Evolutionary conservation across 2,888 invertebrate species (phyloP).

Genomic region (Amaurobius ferox): DNA sequence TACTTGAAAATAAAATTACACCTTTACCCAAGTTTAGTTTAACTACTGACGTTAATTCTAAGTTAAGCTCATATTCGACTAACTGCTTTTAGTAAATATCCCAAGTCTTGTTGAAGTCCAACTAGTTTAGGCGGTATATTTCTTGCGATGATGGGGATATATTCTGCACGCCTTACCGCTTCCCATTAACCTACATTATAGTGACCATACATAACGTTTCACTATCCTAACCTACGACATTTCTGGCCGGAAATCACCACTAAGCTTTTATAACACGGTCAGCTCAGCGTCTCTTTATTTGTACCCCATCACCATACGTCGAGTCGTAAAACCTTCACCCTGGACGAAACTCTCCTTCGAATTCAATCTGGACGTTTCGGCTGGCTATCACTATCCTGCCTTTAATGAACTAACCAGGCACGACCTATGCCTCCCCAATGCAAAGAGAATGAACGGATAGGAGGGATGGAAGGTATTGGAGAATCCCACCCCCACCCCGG

Average conservation of each 20-base stretch:
- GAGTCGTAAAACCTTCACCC: slow-evolving; percentile 53
- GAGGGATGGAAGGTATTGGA: not conserved
- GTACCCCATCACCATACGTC: slow-evolving; percentile 57
- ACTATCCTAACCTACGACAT: not conserved
- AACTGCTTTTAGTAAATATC: too few relatives aligned
- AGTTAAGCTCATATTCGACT: too few relatives aligned
- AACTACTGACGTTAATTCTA: too few relatives aligned
- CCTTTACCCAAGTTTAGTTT: too few relatives aligned
- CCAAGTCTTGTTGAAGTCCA: too few relatives aligned
- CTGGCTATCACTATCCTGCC: slow-evolving; percentile 20
- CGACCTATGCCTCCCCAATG: slow-evolving; percentile 37
- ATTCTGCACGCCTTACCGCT: not conserved
- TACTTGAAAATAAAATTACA: too few relatives aligned
- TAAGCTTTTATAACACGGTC: slow-evolving; percentile 40
- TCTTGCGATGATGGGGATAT: not conserved
- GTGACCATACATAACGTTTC: slow-evolving; percentile 15
- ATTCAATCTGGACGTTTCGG: slow-evolving; percentile 39
- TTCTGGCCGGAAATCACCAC: slow-evolving; percentile 7
- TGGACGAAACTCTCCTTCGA: not conserved
- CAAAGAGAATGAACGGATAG: slow-evolving; percentile 24
- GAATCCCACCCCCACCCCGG: slow-evolving; percentile 13
- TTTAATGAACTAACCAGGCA: slow-evolving; percentile 54
- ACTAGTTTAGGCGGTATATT: not conserved
- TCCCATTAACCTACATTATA: slow-evolving; percentile 14
- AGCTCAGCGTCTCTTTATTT: slow-evolving; percentile 25